Base-by-base conservation (phyloP, 2,113 vertebrate species). In the Leptobrachium ailaonicum region DNA sequence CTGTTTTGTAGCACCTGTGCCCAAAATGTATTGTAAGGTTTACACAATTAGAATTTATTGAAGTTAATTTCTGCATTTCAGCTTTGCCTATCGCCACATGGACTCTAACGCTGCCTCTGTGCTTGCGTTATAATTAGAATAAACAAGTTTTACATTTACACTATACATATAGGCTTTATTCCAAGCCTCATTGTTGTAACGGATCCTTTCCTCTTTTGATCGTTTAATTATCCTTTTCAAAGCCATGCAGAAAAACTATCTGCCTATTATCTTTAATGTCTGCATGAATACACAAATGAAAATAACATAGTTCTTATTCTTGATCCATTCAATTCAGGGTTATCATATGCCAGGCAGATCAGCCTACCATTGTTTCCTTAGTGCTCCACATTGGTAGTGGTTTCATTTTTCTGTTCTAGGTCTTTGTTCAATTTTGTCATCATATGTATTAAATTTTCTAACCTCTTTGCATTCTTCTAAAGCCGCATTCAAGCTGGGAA, bases 321-420 rank as follows among this genome's bases (percentile, higher is more conserved):
- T 14, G 53, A 43, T 40, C 42, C 54, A 81, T 75, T 81, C 79
- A 81, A 8, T 20, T 3, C 8, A 60, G 53, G 72, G 79, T 81
- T 81, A 81, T 81, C 66, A 50, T 60, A 81, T 81, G 71, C 79
- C 79, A 81, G 54, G 72, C 79, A 75, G 64, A 81, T 81, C 79
- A 81, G 64, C 58, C 53, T 13, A 53, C 71, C 45, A 74, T 80
- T 80, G 78, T 80, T 47, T 68, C 69, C 12, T 56, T 40, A 45
- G 44, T 42, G 53, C 66, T 81, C 75, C 79, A 69, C 71, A 75
- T 74, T 75, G 71, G 64, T 81, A 75, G 64, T 32, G 66, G 72
- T 81, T 75, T 81, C 66, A 75, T 81, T 81, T 81, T 81, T 74
- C 71, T 20, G 9, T 41, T 73, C 47, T 14, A 45, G 43, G 14